Percentiles rank a stretch among this genome's conserved stretches.
phyloP scores from a whole-genome alignment of 2,888 invertebrate genomes.

The Lordiphosa andalusiaca region DNA sequence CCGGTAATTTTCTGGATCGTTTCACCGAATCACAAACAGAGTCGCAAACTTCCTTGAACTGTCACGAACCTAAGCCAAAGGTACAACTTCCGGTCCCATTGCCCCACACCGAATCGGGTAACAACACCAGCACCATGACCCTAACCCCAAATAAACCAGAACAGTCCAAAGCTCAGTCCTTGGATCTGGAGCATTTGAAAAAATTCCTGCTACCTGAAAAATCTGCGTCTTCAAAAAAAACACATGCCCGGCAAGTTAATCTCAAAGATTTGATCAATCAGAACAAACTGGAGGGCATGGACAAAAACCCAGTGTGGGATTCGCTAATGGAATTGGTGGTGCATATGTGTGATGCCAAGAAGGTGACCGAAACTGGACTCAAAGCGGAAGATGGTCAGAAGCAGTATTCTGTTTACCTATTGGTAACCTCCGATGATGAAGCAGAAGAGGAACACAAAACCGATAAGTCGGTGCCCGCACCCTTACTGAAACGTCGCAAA shows the following conservation, averaged over 20 bases:
- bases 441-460: conserved; percentile 31
- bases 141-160: conserved; percentile 7
- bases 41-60: neutral
- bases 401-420: conserved; percentile 43
- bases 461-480: neutral
- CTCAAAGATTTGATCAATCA: conserved; percentile 33
- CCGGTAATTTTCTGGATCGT: conserved; percentile 7
- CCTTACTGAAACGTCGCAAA: neutral
- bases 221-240: neutral
- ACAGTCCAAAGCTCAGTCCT: neutral
- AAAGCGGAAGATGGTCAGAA: conserved; percentile 25
- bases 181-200: conserved; percentile 3
- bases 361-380: conserved; percentile 17
- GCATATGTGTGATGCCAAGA: conserved; percentile 30
- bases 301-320: conserved; percentile 24
- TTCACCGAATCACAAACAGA: neutral
- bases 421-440: conserved; percentile 48
- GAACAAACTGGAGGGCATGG: conserved; percentile 10
- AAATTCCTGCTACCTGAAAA: conserved; percentile 1
- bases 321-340: conserved; percentile 42
- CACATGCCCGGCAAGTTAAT: conserved; percentile 26
- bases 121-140: conserved; percentile 23
- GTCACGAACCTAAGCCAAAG: no score
- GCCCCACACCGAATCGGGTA: neutral
- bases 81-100: no score